These are phyloP conservation scores for Euclidia mi DNA, from an alignment of 2,888 invertebrate species.

Conservation along the genomic window DNA sequence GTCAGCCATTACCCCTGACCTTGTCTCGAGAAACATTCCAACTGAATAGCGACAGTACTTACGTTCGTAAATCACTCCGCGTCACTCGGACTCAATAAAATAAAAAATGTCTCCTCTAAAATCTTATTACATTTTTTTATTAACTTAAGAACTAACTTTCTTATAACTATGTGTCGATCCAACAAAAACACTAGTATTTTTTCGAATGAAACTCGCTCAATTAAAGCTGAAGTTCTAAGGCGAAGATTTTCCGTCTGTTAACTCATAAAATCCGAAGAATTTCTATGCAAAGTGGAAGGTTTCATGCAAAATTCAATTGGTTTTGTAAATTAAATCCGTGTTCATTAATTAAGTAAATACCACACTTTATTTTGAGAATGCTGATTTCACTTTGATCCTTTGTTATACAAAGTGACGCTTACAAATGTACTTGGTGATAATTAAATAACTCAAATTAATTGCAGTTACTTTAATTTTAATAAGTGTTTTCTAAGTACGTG, in stretches of 20 bases:
- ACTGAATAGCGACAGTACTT: background rate
- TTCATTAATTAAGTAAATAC: conserved; percentile 9
- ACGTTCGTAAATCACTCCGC: no score
- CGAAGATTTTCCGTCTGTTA: conserved; percentile 1
- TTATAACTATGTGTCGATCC: no score
- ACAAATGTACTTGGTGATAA: background rate
- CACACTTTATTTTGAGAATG: background rate
- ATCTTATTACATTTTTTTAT: no score
- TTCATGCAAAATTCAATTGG: conserved; percentile 10
- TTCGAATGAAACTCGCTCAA: no score
- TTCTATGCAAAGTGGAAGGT: conserved; percentile 13
- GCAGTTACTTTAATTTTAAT: no score
- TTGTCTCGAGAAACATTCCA: background rate
- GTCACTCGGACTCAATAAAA: no score
- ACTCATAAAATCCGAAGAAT: conserved; percentile 8
- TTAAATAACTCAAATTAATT: background rate
- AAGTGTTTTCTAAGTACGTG: background rate
- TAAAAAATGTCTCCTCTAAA: no score
- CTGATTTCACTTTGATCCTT: conserved; percentile 1
- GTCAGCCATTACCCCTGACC: background rate
- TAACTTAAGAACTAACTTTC: no score
- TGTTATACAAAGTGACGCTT: background rate
- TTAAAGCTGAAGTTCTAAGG: no score
- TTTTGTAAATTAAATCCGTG: conserved; percentile 7
- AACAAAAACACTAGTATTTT: no score